Base-by-base conservation (phyloP, 2,797 vertebrate species). In the Gallinago stenura region DNA sequence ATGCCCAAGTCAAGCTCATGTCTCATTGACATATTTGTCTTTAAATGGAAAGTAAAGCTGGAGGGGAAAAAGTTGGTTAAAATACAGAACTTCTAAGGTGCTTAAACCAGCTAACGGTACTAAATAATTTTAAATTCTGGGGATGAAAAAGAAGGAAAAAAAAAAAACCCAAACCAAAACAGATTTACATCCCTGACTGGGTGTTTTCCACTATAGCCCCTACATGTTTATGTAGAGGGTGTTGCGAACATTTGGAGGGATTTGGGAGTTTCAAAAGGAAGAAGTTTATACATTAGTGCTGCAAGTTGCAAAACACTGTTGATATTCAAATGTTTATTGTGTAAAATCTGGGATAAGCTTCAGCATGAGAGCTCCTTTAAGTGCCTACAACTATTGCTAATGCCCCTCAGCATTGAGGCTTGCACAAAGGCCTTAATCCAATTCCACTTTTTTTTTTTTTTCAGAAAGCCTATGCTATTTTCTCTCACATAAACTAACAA, bases 311-410 rank as follows among this genome's bases (percentile, higher is more conserved):
- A 99, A 99, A 99, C 99, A 99, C 99, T 99, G 99, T 99, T 99
- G 99, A 99, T 99, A 99, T 99, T 99, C 99, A 99, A 99, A 99
- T 99, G 99, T 99, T 99, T 99, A 99, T 99, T 99, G 99, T 99
- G 99, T 98, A 99, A 99, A 99, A 99, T 99, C 99, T 99, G 99
- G 99, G 99, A 99, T 99, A 99, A 99, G 99, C 99, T 99, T 99
- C 98, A 98, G 99, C 99, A 98, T 99, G 99, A 99, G 99, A 99
- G 99, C 99, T 98, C 98, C 99, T 99, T 99, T 99, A 99, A 99
- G 99, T 99, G 99, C 98, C 99, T 99, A 99, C 99, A 99, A 99
- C 99, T 99, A 99, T 99, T 99, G 99, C 99, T 99, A 99, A 99
- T 99, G 99, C 99, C 99, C 98, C 99, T 99, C 98, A 98, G 98